Evolutionary conservation across 2,113 vertebrate species (phyloP).

Genomic region (Terrapene triunguis): DNA sequence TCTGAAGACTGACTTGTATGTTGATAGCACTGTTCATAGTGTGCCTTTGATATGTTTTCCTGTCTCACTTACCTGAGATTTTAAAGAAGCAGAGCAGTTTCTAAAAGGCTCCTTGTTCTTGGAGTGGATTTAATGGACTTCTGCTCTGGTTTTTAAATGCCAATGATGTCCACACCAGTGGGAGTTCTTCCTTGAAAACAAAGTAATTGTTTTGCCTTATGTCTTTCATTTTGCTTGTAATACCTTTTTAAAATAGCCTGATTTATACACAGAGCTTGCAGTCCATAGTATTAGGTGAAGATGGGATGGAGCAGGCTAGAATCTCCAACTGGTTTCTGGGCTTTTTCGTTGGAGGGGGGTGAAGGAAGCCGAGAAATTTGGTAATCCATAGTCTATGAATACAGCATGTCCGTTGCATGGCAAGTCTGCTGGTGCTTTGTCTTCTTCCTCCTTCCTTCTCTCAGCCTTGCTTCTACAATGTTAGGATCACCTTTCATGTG

Average conservation of each 20-base stretch:
- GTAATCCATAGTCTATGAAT: fast-evolving
- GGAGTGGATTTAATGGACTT: background rate
- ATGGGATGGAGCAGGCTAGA: background rate
- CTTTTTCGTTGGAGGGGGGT: background rate
- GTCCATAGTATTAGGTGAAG: background rate
- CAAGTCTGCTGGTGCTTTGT: background rate
- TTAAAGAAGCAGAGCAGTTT: background rate
- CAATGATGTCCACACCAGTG: background rate
- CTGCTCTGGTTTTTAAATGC: background rate
- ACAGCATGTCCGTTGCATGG: fast-evolving
- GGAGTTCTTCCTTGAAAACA: background rate
- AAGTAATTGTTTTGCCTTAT: background rate
- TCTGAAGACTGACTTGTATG: background rate
- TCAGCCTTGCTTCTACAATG: background rate
- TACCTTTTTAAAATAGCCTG: background rate
- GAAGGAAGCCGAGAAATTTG: background rate
- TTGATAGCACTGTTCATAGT: background rate
- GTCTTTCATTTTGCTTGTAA: background rate
- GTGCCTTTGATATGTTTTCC: background rate
- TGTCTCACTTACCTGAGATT: background rate
- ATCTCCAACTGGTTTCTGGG: background rate
- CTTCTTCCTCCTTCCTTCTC: background rate
- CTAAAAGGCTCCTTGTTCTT: background rate
- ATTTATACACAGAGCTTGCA: background rate
- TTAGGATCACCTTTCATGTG: background rate